Conservation (phyloP, 2,797 vertebrate genomes). For the Tragelaphus oryx region DNA sequence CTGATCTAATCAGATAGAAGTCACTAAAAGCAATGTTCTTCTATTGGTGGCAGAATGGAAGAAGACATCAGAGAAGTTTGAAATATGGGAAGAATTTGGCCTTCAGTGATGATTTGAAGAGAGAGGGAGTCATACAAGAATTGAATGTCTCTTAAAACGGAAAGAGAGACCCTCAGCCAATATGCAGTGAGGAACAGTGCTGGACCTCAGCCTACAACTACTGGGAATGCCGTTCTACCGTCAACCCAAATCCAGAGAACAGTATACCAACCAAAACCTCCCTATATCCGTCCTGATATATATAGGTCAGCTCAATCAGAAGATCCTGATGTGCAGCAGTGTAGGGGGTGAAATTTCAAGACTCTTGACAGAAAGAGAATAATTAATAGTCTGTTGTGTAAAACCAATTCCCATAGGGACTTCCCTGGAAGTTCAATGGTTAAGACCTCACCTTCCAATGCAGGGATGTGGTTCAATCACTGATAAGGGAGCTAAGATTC, state of each 20-base stretch:
- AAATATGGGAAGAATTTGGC: background rate
- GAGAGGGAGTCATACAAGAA: background rate
- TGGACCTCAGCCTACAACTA: background rate
- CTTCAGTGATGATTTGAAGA: background rate
- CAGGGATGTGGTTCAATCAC: background rate
- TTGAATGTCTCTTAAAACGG: rapidly evolving
- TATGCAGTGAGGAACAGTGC: background rate
- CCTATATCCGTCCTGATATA: background rate
- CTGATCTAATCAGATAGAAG: background rate
- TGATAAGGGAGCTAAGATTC: background rate
- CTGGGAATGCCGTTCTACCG: background rate
- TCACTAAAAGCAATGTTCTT: background rate
- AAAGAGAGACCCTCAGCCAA: background rate
- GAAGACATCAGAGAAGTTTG: background rate
- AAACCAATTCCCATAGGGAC: background rate
- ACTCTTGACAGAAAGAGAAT: background rate
- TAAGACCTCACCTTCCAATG: background rate
- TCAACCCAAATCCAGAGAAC: background rate
- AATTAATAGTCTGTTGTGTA: background rate
- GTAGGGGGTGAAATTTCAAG: background rate
- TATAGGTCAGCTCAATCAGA: background rate
- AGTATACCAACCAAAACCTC: background rate
- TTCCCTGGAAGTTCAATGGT: background rate
- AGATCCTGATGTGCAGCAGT: background rate
- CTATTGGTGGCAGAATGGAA: background rate